Conservation (phyloP, 2,888 invertebrate species). For the Ellobium chinense region DNA sequence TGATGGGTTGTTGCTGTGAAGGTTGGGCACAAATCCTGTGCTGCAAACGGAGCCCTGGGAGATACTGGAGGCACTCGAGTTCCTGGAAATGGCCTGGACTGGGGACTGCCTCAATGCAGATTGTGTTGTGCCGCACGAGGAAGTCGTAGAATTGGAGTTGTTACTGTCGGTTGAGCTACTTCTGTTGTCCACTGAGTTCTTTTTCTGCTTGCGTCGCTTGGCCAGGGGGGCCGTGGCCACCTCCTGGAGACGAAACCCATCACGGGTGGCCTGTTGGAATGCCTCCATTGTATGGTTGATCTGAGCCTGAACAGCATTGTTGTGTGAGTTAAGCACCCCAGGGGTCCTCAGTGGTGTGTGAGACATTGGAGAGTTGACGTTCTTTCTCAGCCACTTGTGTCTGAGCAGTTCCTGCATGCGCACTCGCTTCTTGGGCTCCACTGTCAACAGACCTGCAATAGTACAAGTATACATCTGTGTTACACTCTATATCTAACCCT, state of each 20-base stretch:
- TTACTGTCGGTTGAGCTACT: slow-evolving; percentile 74
- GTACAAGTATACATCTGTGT: no score
- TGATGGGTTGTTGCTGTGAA: slow-evolving; percentile 48
- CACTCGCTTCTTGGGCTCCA: slow-evolving; percentile 87
- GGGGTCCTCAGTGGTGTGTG: slow-evolving; percentile 84
- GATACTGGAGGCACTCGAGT: slow-evolving; percentile 62
- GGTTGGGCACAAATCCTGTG: slow-evolving; percentile 69
- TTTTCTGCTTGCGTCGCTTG: slow-evolving; percentile 83
- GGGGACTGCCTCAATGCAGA: slow-evolving; percentile 59
- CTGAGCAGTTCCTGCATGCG: slow-evolving; percentile 84
- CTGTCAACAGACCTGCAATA: slow-evolving; percentile 85
- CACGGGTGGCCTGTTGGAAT: slow-evolving; percentile 85
- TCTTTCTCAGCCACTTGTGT: slow-evolving; percentile 85
- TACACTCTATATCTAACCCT: no score
- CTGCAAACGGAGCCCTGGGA: slow-evolving; percentile 65
- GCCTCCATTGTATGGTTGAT: slow-evolving; percentile 85
- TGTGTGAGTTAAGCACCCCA: slow-evolving; percentile 81
- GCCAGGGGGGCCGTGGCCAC: slow-evolving; percentile 86
- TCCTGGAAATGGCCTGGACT: slow-evolving; percentile 64
- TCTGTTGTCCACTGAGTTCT: slow-evolving; percentile 71
- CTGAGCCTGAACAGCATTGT: slow-evolving; percentile 81
- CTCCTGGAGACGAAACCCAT: slow-evolving; percentile 87
- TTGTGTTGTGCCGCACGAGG: slow-evolving; percentile 48
- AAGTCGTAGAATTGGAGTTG: slow-evolving; percentile 61
- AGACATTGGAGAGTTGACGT: slow-evolving; percentile 76